phyloP scores from a whole-genome alignment of 2,888 invertebrate species.

The Tetragnatha montana region DNA sequence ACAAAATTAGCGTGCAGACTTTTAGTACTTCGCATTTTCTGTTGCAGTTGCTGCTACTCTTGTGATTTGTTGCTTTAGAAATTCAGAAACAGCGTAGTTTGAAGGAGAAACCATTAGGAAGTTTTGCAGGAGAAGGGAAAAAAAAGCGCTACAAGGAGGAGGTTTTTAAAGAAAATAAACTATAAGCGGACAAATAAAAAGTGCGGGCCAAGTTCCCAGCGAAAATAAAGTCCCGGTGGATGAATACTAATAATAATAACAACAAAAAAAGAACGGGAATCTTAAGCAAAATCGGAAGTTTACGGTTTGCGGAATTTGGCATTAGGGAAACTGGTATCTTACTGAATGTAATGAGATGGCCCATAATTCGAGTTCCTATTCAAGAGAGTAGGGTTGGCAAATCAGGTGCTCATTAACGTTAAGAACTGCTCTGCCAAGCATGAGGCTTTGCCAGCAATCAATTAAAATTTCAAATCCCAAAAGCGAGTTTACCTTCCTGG shows the following conservation, averaged over 20 bases:
- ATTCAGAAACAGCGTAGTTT: constrained; percentile 30
- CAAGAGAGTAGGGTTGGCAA: constrained; percentile 21
- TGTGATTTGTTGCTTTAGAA: constrained; percentile 55
- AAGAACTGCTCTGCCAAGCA: constrained; percentile 1
- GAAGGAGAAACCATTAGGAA: constrained; percentile 48
- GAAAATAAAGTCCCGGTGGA: constrained; percentile 27
- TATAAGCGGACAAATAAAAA: constrained; percentile 41
- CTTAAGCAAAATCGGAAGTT: constrained; percentile 47
- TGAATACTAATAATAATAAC: background rate
- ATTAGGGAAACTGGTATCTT: constrained; percentile 22
- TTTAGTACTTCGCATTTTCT: constrained; percentile 44
- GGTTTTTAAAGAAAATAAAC: constrained; percentile 33
- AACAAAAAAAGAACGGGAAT: constrained; percentile 7
- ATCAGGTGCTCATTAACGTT: constrained; percentile 46
- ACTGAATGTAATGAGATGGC: constrained; percentile 43
- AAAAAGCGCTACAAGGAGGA: constrained; percentile 2
- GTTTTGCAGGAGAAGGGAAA: constrained; percentile 39
- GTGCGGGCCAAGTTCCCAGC: constrained; percentile 5
- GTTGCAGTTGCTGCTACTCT: constrained; percentile 31
- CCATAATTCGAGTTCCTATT: constrained; percentile 29
- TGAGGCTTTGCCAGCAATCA: constrained; percentile 19
- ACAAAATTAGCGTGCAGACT: constrained; percentile 53
- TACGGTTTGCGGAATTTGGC: constrained; percentile 37
- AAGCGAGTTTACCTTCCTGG: constrained; percentile 6
- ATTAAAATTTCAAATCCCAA: constrained; percentile 31